Evolutionary conservation across 2,113 vertebrate species (phyloP).

Genomic region (Parus major): DNA sequence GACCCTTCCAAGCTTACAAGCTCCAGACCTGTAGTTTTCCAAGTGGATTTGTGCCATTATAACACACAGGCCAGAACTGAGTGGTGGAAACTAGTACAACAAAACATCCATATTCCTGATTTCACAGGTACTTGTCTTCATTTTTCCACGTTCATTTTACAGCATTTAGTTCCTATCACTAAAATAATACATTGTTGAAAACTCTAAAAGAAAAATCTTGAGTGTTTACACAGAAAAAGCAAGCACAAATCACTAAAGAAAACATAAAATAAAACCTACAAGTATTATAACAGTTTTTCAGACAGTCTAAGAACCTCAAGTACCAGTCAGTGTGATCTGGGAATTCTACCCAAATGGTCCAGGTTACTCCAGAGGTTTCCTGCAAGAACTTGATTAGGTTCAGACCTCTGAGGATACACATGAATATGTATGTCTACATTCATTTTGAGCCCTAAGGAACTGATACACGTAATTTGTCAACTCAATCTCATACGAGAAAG

Average conservation of each 20-base stretch:
- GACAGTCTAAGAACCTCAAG: not conserved
- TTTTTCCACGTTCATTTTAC: not conserved
- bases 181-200: not conserved
- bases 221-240: not conserved
- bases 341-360: not conserved
- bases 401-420: not conserved
- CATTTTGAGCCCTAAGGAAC: not conserved
- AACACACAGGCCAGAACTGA: not conserved
- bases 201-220: not conserved
- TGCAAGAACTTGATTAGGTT: not conserved
- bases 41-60: not conserved
- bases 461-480: accelerated
- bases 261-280: not conserved
- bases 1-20: not conserved
- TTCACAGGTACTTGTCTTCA: not conserved
- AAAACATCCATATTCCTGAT: not conserved
- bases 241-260: not conserved
- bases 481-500: not conserved
- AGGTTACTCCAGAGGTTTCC: not conserved
- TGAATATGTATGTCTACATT: not conserved
- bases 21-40: not conserved
- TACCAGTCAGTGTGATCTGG: not conserved
- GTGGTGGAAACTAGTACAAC: not conserved
- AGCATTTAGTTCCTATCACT: not conserved
- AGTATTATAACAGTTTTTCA: not conserved